Conservation (phyloP, 2,888 invertebrate species). For the Drosophila histrio region DNA sequence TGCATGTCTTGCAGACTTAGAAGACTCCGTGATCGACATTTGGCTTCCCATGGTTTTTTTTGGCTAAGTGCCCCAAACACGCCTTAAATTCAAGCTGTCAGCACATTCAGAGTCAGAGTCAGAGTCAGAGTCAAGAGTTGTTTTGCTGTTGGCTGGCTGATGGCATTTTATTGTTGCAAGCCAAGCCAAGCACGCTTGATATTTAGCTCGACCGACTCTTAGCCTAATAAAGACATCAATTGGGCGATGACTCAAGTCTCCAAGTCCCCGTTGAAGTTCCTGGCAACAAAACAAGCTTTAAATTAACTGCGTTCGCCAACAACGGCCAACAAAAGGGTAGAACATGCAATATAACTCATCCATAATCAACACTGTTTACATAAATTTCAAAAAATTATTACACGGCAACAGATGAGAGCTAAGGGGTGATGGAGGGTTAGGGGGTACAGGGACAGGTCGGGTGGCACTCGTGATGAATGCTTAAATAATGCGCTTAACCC, state of each 20-base stretch:
- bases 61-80: conserved; percentile 53
- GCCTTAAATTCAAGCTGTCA: conserved; percentile 58
- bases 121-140: conserved; percentile 21
- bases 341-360: conserved; percentile 77
- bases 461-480: conserved; percentile 78
- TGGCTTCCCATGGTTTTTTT: conserved; percentile 56
- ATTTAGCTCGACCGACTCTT: conserved; percentile 36
- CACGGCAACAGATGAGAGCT: conserved; percentile 57
- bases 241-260: conserved; percentile 65
- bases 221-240: conserved; percentile 76
- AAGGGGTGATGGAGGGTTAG: too few relatives aligned
- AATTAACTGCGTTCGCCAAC: conserved; percentile 66
- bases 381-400: conserved; percentile 79
- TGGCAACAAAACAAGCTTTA: conserved; percentile 67
- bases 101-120: conserved; percentile 25
- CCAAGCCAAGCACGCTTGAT: conserved; percentile 41
- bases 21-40: conserved; percentile 50
- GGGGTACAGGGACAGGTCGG: conserved; percentile 18
- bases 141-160: conserved; percentile 31
- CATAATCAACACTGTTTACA: conserved; percentile 80
- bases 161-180: conserved; percentile 59
- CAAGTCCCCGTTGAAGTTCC: conserved; percentile 16
- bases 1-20: conserved; percentile 29
- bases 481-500: conserved; percentile 81
- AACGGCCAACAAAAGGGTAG: conserved; percentile 65